These are phyloP conservation scores for Diplogasteroides magnus DNA, from an alignment of 1,140 invertebrate genomes.

Conservation along the genomic window DNA sequence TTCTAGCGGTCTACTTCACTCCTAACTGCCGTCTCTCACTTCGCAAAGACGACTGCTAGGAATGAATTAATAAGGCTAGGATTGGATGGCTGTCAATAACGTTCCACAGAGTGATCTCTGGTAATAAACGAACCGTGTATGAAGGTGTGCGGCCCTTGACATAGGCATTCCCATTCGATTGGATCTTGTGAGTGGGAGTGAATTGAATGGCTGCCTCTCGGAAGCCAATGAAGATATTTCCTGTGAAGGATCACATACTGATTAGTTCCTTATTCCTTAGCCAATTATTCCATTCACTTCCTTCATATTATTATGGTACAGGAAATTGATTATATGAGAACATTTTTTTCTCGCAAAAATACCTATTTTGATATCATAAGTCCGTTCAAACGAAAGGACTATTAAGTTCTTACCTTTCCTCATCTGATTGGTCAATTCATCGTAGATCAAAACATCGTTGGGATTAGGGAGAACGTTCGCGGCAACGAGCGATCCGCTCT, in stretches of 20 bases:
- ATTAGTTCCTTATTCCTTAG: neutral
- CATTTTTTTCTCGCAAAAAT: slow-evolving; percentile 2
- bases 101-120: too few relatives aligned
- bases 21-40: too few relatives aligned
- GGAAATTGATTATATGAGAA: too few relatives aligned
- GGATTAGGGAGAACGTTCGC: slow-evolving; percentile 1
- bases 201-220: slow-evolving; percentile 5
- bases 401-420: slow-evolving; percentile 1
- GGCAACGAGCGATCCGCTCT: neutral
- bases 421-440: slow-evolving; percentile 13
- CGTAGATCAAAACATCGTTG: neutral
- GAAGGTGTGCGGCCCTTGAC: slow-evolving; percentile 13
- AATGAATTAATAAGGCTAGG: too few relatives aligned
- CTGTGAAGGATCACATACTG: neutral
- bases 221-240: slow-evolving; percentile 5
- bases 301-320: too few relatives aligned
- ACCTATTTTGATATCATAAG: neutral
- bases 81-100: too few relatives aligned
- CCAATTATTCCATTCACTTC: neutral
- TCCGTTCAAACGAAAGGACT: too few relatives aligned
- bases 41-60: too few relatives aligned
- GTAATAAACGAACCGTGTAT: slow-evolving; percentile 18
- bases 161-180: slow-evolving; percentile 6
- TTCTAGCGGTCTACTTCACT: too few relatives aligned
- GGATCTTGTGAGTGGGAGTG: slow-evolving; percentile 22